These are phyloP conservation scores for Siphamia tubifer DNA, from an alignment of 2,113 vertebrate species.

Conservation along the genomic window DNA sequence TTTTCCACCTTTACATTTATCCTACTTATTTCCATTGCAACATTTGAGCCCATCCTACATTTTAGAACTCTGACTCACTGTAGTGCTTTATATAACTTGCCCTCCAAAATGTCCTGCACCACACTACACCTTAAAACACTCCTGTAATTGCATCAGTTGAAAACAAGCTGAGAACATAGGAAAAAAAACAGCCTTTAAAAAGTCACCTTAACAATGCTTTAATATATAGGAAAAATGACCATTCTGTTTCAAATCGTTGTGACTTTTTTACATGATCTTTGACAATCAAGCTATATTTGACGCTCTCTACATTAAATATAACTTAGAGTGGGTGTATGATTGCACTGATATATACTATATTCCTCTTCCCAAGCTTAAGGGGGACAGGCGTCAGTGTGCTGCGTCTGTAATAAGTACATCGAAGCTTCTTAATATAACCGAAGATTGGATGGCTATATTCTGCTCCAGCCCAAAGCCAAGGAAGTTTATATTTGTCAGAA, in stretches of 20 bases:
- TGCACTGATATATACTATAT: slow-evolving; percentile 21
- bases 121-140: too few relatives aligned
- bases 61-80: too few relatives aligned
- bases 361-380: slow-evolving; percentile 12
- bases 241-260: background rate
- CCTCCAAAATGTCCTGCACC: too few relatives aligned
- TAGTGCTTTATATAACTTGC: too few relatives aligned
- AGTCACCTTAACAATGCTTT: too few relatives aligned
- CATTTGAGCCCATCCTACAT: too few relatives aligned
- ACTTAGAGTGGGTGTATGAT: slow-evolving; percentile 37
- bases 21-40: too few relatives aligned
- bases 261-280: background rate
- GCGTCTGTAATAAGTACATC: slow-evolving; percentile 26
- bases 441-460: slow-evolving; percentile 29
- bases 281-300: too few relatives aligned
- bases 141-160: too few relatives aligned
- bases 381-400: slow-evolving; percentile 20
- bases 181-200: too few relatives aligned
- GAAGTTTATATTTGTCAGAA: slow-evolving; percentile 27
- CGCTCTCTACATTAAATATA: slow-evolving; percentile 41
- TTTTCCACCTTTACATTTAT: too few relatives aligned
- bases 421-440: slow-evolving; percentile 44
- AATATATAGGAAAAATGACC: background rate
- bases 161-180: too few relatives aligned
- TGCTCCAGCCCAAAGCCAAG: slow-evolving; percentile 1